Evolutionary conservation across 2,888 invertebrate genomes (phyloP).

Genomic region (Bimastos eiseni): DNA sequence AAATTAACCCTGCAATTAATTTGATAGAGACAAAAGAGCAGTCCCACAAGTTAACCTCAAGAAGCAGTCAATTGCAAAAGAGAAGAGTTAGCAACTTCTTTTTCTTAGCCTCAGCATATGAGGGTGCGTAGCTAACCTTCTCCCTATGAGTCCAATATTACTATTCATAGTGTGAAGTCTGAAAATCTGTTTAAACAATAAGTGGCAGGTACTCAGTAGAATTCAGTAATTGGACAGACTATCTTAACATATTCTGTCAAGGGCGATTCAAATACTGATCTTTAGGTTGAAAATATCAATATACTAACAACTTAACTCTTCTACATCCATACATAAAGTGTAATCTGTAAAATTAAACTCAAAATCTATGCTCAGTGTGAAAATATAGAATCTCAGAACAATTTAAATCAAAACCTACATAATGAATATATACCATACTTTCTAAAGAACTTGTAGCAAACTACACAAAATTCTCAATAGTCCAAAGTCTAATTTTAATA

Average conservation of each 20-base stretch:
- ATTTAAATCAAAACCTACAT: not conserved
- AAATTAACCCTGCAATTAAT: not conserved
- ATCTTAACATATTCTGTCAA: not conserved
- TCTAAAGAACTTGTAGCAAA: slow-evolving; percentile 3
- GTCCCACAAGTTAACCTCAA: not conserved
- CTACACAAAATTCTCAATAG: not conserved
- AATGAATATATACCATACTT: not conserved
- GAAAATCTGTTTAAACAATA: too few relatives aligned
- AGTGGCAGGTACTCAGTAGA: not conserved
- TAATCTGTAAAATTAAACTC: not conserved
- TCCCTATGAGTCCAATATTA: not conserved
- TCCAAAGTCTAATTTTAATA: not conserved
- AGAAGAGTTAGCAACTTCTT: not conserved
- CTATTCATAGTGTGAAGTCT: not conserved
- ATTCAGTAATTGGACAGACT: not conserved
- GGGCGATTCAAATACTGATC: not conserved
- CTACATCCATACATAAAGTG: not conserved
- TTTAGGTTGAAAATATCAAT: not conserved
- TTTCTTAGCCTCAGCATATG: not conserved
- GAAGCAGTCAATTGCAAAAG: not conserved
- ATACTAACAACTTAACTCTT: not conserved
- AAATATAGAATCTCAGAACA: not conserved
- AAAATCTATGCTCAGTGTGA: not conserved
- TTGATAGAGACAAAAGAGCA: not conserved
- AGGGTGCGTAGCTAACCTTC: not conserved